Base-by-base conservation (phyloP, 1,140 invertebrate genomes). In the Augochlora pura region DNA sequence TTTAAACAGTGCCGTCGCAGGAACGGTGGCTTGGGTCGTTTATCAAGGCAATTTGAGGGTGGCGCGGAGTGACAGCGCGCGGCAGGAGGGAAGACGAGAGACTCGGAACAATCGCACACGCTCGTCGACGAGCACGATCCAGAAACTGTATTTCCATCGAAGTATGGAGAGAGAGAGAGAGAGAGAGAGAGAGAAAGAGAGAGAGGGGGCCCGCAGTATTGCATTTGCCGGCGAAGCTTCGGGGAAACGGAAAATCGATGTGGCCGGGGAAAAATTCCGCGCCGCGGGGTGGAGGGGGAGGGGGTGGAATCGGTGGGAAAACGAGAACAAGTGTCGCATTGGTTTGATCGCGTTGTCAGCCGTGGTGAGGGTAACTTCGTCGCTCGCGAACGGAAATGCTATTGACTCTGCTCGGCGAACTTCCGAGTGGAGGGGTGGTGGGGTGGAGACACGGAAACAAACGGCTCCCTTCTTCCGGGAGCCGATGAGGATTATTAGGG, bases 361-460 rank as follows among this genome's bases (percentile, higher is more conserved):
- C n/a, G 59, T 18, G 23, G 32, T 25, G 52, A 73, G 23, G 23
- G 32, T 25, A 60, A 73, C 52, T 59, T 62, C 38, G 42, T 71
- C 42, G 27, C 42, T 16, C 46, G n/a, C 54, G 21, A 52, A 64
- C n/a, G 46, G 32, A 49, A 52, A 63, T 46, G 49, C 72, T 68
- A 67, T 68, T 77, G 72, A 81, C 57, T 42, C 54, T 57, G n/a
- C 23, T 39, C 49, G 5, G 5, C 16, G 16, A 75, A 83, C 63
- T 81, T 81, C 63, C 73, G 57, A 32, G 32, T 32, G 64, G 39
- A n/a, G n/a, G n/a, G n/a, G n/a, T n/a, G n/a, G n/a, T n/a, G n/a
- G n/a, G n/a, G n/a, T n/a, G n/a, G n/a, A n/a, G n/a, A n/a, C n/a
- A 32, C 60, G 63, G 42, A 80, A 74, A 60, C 65, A 32, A 46